phyloP scores from a whole-genome alignment of 2,888 invertebrate species.

The Invenusta paracnida region DNA sequence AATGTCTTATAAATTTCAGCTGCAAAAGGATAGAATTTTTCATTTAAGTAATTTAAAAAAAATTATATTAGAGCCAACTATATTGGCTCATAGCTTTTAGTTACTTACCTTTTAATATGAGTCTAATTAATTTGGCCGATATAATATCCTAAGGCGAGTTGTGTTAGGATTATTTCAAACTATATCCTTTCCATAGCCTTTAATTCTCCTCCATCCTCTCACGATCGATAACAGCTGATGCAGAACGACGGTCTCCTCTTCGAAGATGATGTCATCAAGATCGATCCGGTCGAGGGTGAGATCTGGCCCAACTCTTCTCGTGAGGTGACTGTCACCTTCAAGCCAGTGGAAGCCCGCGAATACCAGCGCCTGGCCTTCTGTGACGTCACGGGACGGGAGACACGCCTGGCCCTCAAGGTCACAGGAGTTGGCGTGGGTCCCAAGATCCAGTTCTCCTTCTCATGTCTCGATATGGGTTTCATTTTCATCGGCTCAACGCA shows the following conservation, averaged over 20 bases:
- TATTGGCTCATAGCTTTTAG: too few species aligned
- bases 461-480: conserved; percentile 58
- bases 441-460: conserved; percentile 57
- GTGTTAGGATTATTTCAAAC: too few species aligned
- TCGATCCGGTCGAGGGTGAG: conserved; percentile 59
- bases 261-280: conserved; percentile 56
- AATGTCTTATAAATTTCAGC: too few species aligned
- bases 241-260: conserved; percentile 31
- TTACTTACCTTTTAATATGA: too few species aligned
- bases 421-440: conserved; percentile 60
- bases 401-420: conserved; percentile 57
- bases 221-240: conserved; percentile 14
- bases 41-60: too few species aligned
- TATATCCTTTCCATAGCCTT: too few species aligned
- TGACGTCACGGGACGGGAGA: conserved; percentile 60
- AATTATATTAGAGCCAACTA: too few species aligned
- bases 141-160: too few species aligned
- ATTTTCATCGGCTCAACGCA: conserved; percentile 60
- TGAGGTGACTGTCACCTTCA: conserved; percentile 58
- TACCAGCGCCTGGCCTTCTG: conserved; percentile 58
- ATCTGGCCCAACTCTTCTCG: conserved; percentile 60
- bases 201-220: too few species aligned
- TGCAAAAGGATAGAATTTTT: too few species aligned
- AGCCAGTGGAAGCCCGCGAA: conserved; percentile 56
- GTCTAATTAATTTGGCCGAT: too few species aligned